Percentiles rank a stretch among this genome's conserved stretches.
Conservation (phyloP, 23 tunicate genomes). For the Halocynthia aurantium region DNA sequence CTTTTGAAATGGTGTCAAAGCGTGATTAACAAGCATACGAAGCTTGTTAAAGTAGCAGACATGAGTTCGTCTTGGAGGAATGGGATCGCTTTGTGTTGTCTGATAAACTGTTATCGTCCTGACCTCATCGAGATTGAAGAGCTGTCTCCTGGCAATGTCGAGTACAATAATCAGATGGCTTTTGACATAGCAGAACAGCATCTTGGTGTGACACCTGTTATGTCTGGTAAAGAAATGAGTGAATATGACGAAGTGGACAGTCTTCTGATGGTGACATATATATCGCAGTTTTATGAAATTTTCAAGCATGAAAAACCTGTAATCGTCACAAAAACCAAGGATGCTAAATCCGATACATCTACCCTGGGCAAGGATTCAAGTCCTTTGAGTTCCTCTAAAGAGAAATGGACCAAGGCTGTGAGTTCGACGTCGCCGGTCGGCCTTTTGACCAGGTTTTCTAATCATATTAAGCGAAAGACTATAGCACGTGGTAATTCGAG, state of each 20-base stretch:
- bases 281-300: slow-evolving; percentile 88
- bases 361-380: slow-evolving; percentile 6
- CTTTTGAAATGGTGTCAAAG: slow-evolving; percentile 60
- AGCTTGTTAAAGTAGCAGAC: slow-evolving; percentile 38
- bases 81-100: slow-evolving; percentile 68
- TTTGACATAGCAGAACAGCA: slow-evolving; percentile 78
- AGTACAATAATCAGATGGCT: slow-evolving; percentile 80
- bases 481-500: background rate
- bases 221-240: slow-evolving; percentile 86
- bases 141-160: slow-evolving; percentile 29
- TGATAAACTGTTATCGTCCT: slow-evolving; percentile 67
- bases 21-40: slow-evolving; percentile 27
- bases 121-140: slow-evolving; percentile 51
- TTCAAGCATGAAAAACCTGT: slow-evolving; percentile 66
- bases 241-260: slow-evolving; percentile 46
- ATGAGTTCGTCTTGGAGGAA: slow-evolving; percentile 79
- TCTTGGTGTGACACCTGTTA: slow-evolving; percentile 70
- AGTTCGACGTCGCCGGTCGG: slow-evolving; percentile 59
- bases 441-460: slow-evolving; percentile 35
- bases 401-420: slow-evolving; percentile 22
- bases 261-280: slow-evolving; percentile 61
- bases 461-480: slow-evolving; percentile 42
- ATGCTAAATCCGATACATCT: background rate
- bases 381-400: background rate
- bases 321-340: background rate